Evolutionary conservation across 2,888 invertebrate species (phyloP).

Genomic region (Hesperia comma): DNA sequence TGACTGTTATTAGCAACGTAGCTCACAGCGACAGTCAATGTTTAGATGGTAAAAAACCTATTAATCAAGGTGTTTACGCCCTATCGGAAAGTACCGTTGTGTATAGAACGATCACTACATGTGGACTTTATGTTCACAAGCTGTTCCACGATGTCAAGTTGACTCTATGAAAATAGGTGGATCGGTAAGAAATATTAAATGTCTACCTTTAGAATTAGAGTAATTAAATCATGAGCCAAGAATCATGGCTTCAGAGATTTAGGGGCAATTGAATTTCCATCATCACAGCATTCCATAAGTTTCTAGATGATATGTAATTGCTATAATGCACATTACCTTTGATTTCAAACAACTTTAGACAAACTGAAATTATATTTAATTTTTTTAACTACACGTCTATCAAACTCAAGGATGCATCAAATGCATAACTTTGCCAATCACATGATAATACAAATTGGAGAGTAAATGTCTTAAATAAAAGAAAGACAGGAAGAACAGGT

Average conservation of each 20-base stretch:
- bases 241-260: no score
- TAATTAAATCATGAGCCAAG: background rate
- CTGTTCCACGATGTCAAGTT: slow-evolving; percentile 12
- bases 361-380: no score
- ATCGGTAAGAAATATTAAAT: background rate
- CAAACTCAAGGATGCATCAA: no score
- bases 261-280: no score
- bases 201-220: background rate
- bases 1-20: background rate
- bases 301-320: no score
- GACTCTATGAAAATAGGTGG: background rate
- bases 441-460: no score
- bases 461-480: no score
- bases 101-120: slow-evolving; percentile 25
- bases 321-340: no score
- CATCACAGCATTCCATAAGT: no score
- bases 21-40: slow-evolving; percentile 11
- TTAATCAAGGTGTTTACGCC: slow-evolving; percentile 36
- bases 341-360: no score
- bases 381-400: no score
- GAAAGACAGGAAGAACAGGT: background rate
- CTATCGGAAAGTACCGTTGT: slow-evolving; percentile 36
- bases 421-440: no score
- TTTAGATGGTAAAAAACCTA: slow-evolving; percentile 30
- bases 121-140: slow-evolving; percentile 28